A percentile compares a stretch with the other conserved stretches of the same genome.
phyloP scores from a whole-genome alignment of 2,797 vertebrate species.

The Steatocranus sp. region DNA sequence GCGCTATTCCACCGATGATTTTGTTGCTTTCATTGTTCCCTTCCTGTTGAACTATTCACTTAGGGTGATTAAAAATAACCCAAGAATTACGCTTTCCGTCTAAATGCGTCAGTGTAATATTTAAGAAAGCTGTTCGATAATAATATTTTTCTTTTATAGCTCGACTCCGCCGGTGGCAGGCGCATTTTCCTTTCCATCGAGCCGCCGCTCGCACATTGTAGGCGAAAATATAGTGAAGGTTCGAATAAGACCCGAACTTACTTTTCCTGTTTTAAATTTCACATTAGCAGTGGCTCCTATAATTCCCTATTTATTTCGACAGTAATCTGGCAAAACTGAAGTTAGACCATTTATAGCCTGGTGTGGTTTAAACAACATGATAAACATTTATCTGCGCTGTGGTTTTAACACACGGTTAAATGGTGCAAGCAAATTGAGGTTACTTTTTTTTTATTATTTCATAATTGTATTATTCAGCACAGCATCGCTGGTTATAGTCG shows the following conservation, averaged over 20 bases:
- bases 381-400: not conserved
- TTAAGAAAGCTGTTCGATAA: not conserved
- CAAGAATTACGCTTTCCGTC: not conserved
- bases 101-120: not conserved
- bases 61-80: not conserved
- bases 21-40: not conserved
- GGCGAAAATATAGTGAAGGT: not conserved
- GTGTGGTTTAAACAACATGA: not conserved
- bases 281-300: accelerated
- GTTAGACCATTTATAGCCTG: not conserved
- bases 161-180: slow-evolving; percentile 37
- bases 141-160: not conserved
- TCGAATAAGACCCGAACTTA: not conserved
- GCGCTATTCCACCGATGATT: slow-evolving; percentile 15
- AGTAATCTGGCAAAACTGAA: not conserved
- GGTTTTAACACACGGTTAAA: not conserved
- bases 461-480: not conserved
- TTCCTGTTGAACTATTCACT: not conserved
- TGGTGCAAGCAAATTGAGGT: accelerated
- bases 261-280: not conserved
- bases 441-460: not conserved
- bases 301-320: not conserved
- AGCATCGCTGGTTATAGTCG: not conserved
- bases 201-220: slow-evolving; percentile 3
- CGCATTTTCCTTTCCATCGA: slow-evolving; percentile 34